Conservation (phyloP, 2,888 invertebrate species). For the Dendrolimus pini region DNA sequence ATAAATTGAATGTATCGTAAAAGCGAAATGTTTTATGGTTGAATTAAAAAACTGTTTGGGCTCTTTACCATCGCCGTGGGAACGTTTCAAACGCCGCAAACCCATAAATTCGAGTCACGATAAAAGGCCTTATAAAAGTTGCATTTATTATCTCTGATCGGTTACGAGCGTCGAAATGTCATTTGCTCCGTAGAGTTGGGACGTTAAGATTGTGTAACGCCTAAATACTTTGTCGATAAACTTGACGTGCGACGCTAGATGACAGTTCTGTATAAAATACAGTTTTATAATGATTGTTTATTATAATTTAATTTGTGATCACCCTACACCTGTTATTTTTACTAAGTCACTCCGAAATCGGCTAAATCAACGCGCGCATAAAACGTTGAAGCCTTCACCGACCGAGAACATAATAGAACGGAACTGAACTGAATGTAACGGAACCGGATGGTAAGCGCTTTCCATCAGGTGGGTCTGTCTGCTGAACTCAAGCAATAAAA, state of each 20-base stretch:
- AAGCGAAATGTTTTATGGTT: slow-evolving; percentile 38
- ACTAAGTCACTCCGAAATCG: no score
- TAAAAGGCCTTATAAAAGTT: slow-evolving; percentile 56
- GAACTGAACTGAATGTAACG: no score
- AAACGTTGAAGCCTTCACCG: no score
- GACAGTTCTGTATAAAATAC: background rate
- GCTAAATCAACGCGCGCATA: no score
- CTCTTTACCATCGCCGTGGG: slow-evolving; percentile 49
- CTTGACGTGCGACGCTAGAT: background rate
- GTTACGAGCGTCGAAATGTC: slow-evolving; percentile 30
- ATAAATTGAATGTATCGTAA: slow-evolving; percentile 41
- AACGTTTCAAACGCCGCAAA: slow-evolving; percentile 41
- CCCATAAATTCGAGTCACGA: slow-evolving; percentile 46
- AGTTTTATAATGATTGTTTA: no score
- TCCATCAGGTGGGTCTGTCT: no score
- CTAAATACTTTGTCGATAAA: background rate
- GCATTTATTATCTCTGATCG: slow-evolving; percentile 50
- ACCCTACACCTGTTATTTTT: no score
- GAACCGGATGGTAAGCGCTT: no score
- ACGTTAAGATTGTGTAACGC: background rate
- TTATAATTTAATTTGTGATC: no score
- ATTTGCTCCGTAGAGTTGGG: background rate
- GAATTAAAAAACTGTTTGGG: slow-evolving; percentile 41
- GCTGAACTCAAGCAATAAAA: no score
- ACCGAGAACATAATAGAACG: no score